These are phyloP conservation scores for Oxyteleia sp. DNA, from an alignment of 2,888 invertebrate species.

Conservation along the genomic window DNA sequence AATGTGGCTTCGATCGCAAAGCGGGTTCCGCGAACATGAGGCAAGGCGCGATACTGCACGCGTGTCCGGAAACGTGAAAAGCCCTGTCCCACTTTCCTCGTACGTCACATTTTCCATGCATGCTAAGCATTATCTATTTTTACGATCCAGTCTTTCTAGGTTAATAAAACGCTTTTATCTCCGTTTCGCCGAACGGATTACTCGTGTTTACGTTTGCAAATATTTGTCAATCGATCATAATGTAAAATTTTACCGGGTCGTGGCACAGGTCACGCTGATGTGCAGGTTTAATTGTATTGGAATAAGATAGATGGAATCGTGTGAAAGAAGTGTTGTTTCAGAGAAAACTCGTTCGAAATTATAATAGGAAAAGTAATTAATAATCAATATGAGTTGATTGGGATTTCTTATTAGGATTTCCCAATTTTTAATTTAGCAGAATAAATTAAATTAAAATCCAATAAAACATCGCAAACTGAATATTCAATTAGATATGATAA, in stretches of 20 bases:
- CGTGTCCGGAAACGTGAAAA: slow-evolving; percentile 25
- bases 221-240: slow-evolving; percentile 61
- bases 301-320: slow-evolving; percentile 25
- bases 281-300: slow-evolving; percentile 13
- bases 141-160: slow-evolving; percentile 40
- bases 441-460: too few relatives aligned
- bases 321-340: too few relatives aligned
- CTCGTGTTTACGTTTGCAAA: slow-evolving; percentile 37
- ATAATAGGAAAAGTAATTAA: background rate
- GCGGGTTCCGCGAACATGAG: slow-evolving; percentile 79
- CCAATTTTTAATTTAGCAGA: too few relatives aligned
- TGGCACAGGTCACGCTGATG: slow-evolving; percentile 8
- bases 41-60: slow-evolving; percentile 75
- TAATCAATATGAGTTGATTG: background rate
- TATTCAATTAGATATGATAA: too few relatives aligned
- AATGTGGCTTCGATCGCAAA: slow-evolving; percentile 76
- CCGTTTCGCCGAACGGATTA: slow-evolving; percentile 32
- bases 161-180: slow-evolving; percentile 48
- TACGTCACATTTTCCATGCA: slow-evolving; percentile 20
- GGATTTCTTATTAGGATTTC: too few relatives aligned
- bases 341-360: background rate
- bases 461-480: too few relatives aligned
- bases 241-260: slow-evolving; percentile 7
- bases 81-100: slow-evolving; percentile 1
- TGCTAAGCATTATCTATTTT: slow-evolving; percentile 39